Evolutionary conservation across 1,140 invertebrate species (phyloP).

Genomic region (Caenorhabditis inopinata): DNA sequence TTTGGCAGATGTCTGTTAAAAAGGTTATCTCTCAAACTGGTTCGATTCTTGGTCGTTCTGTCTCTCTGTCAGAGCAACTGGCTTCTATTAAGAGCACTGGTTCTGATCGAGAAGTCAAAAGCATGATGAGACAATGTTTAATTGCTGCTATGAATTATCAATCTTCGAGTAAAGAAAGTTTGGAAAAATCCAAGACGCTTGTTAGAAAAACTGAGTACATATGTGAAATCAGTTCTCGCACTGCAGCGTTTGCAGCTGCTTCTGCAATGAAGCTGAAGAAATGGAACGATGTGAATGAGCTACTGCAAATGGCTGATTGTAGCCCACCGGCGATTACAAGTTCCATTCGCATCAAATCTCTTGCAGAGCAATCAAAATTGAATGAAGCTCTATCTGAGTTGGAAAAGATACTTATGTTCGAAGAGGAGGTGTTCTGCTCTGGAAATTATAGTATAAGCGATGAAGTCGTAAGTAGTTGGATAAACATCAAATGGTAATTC

Average conservation of each 20-base stretch:
- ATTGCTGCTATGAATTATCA: neutral
- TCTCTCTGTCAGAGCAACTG: neutral
- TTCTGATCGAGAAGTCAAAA: neutral
- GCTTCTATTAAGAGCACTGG: neutral
- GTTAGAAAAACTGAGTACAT: neutral
- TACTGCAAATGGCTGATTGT: neutral
- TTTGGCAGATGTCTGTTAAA: neutral
- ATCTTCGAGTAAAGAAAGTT: neutral
- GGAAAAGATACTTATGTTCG: conserved; percentile 9
- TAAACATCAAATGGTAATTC: neutral
- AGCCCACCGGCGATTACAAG: conserved; percentile 17
- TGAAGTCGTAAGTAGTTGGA: neutral
- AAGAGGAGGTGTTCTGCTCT: conserved; percentile 20
- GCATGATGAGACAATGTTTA: neutral
- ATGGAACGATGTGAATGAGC: neutral
- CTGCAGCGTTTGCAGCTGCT: conserved; percentile 2
- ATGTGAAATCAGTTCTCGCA: neutral
- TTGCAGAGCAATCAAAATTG: neutral
- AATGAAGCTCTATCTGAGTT: conserved; percentile 25
- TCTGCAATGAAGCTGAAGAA: conserved; percentile 24
- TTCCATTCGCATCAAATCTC: neutral
- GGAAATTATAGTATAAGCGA: conserved; percentile 30
- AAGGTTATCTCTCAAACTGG: neutral
- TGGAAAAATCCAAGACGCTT: neutral
- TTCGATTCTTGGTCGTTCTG: neutral